These are phyloP conservation scores for Zelostemma sp. DNA, from an alignment of 1,140 invertebrate genomes.

Conservation along the genomic window DNA sequence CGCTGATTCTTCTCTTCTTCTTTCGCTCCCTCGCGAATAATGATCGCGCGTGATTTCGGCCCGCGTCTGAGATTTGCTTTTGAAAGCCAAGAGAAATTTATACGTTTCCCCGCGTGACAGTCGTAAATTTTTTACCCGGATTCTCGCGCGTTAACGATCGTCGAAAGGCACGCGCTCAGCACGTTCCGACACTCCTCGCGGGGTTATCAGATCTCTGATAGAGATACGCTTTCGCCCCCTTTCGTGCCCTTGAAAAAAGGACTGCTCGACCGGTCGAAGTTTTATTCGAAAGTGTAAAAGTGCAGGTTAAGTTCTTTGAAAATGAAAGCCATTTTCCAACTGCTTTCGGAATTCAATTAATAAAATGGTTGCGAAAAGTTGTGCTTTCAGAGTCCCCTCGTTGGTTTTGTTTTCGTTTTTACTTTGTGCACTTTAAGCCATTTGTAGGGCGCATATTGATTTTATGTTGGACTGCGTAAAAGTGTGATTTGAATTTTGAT, in stretches of 20 bases:
- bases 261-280: too few relatives aligned
- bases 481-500: constrained; percentile 73
- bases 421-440: too few relatives aligned
- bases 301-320: too few relatives aligned
- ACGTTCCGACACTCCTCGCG: not conserved
- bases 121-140: constrained; percentile 6
- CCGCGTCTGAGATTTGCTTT: not conserved
- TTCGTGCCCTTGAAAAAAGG: too few relatives aligned
- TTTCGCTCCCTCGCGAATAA: constrained; percentile 3
- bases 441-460: constrained; percentile 65
- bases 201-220: too few relatives aligned
- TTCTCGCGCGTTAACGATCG: not conserved
- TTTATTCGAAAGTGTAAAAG: too few relatives aligned
- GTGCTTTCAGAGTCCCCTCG: too few relatives aligned
- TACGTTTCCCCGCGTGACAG: not conserved
- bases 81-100: not conserved
- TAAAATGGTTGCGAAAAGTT: too few relatives aligned
- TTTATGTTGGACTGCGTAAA: constrained; percentile 68
- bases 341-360: too few relatives aligned
- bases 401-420: too few relatives aligned
- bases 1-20: constrained; percentile 9
- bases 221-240: too few relatives aligned
- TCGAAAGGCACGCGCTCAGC: constrained; percentile 5
- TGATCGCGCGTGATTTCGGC: constrained; percentile 13
- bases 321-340: too few relatives aligned